Percentiles rank a stretch among this genome's conserved stretches.
Evolutionary conservation across 2,888 invertebrate genomes (phyloP).

Genomic region (Elmis aenea): DNA sequence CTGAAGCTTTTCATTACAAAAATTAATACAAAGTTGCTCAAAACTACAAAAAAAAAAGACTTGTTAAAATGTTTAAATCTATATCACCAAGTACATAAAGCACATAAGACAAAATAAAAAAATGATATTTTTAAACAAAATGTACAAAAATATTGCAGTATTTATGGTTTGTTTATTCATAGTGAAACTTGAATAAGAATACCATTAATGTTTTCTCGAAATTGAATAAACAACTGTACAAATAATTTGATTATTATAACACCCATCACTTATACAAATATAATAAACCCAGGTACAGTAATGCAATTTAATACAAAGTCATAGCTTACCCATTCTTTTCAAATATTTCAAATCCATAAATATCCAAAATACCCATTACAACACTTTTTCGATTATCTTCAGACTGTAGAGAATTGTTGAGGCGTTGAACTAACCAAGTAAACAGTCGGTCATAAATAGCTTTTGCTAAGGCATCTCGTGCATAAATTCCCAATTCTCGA

Average conservation of each 20-base stretch:
- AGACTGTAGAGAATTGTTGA: conserved; percentile 71
- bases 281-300: conserved; percentile 3
- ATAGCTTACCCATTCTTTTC: conserved; percentile 69
- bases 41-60: conserved; percentile 52
- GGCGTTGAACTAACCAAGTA: conserved; percentile 79
- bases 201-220: too few relatives aligned
- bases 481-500: conserved; percentile 77
- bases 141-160: too few relatives aligned
- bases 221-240: conserved; percentile 1
- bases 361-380: conserved; percentile 87
- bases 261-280: conserved; percentile 1
- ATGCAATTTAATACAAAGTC: not conserved
- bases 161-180: too few relatives aligned
- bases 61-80: too few relatives aligned
- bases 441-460: conserved; percentile 88
- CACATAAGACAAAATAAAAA: too few relatives aligned
- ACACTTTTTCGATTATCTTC: conserved; percentile 53
- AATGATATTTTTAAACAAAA: too few relatives aligned
- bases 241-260: not conserved
- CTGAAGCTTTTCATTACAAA: conserved; percentile 92
- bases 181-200: too few relatives aligned
- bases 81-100: too few relatives aligned
- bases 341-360: conserved; percentile 94
- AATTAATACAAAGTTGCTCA: conserved; percentile 93
- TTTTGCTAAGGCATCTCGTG: conserved; percentile 85